A percentile compares a stretch with the other conserved stretches of the same genome.
These are phyloP conservation scores for Turritopsis rubra DNA, from an alignment of 30 jellyfish, hydroid and myxozoan species.

Conservation along the genomic window DNA sequence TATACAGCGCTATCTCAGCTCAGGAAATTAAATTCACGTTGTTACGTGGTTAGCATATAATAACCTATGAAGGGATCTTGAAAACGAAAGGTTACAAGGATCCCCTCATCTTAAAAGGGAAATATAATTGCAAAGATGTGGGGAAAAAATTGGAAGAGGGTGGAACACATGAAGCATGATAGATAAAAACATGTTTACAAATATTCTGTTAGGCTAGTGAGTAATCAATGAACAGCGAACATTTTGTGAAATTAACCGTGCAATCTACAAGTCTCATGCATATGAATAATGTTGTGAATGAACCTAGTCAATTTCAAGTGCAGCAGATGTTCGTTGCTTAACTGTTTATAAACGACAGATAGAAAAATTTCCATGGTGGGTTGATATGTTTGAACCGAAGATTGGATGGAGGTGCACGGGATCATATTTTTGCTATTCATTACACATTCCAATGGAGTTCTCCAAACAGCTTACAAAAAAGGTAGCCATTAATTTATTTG, in stretches of 20 bases:
- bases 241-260: constrained; percentile 15
- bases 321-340: background rate
- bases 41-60: background rate
- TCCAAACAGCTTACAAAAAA: background rate
- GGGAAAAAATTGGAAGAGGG: background rate
- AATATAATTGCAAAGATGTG: background rate
- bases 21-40: background rate
- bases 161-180: background rate
- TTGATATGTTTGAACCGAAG: background rate
- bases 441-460: background rate
- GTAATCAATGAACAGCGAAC: background rate
- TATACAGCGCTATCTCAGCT: background rate
- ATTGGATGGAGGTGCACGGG: background rate
- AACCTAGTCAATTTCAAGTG: background rate
- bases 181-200: background rate
- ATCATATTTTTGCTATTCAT: background rate
- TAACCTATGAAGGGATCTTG: no score
- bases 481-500: background rate
- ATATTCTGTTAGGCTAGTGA: background rate
- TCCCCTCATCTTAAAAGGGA: no score
- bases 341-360: background rate
- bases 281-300: background rate
- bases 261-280: background rate
- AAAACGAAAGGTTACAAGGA: no score
- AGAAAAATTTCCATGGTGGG: background rate